Evolutionary conservation across 2,888 invertebrate species (phyloP).

Genomic region (Tipula helvola): DNA sequence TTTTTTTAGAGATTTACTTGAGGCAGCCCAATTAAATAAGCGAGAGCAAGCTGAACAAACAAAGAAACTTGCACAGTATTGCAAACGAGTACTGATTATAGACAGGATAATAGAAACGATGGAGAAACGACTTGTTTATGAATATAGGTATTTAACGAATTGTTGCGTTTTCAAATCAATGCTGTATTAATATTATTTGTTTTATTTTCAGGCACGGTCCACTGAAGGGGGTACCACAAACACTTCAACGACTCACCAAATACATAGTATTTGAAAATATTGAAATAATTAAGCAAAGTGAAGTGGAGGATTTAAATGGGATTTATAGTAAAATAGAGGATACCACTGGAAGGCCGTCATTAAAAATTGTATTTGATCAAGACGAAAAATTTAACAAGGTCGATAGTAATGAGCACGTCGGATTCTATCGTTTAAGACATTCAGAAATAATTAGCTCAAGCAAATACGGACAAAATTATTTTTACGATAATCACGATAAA

Average conservation of each 20-base stretch:
- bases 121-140: conserved; percentile 46
- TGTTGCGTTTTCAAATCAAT: background rate
- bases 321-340: conserved; percentile 46
- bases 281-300: conserved; percentile 52
- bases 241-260: conserved; percentile 42
- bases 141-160: conserved; percentile 24
- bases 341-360: conserved; percentile 47
- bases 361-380: conserved; percentile 46
- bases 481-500: background rate
- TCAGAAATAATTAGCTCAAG: conserved; percentile 20
- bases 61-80: conserved; percentile 35
- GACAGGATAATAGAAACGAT: conserved; percentile 58
- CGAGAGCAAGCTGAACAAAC: conserved; percentile 21
- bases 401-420: conserved; percentile 23
- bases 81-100: conserved; percentile 51
- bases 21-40: background rate
- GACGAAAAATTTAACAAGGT: conserved; percentile 11
- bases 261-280: conserved; percentile 62
- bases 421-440: conserved; percentile 29
- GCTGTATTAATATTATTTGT: background rate
- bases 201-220: conserved; percentile 29
- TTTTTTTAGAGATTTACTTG: background rate
- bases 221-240: conserved; percentile 35
- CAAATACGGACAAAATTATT: background rate
- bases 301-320: conserved; percentile 32